Percentiles rank a stretch among this genome's conserved stretches.
Conservation (phyloP, 2,797 vertebrate genomes). For the Lepidocolaptes lacrymiger region DNA sequence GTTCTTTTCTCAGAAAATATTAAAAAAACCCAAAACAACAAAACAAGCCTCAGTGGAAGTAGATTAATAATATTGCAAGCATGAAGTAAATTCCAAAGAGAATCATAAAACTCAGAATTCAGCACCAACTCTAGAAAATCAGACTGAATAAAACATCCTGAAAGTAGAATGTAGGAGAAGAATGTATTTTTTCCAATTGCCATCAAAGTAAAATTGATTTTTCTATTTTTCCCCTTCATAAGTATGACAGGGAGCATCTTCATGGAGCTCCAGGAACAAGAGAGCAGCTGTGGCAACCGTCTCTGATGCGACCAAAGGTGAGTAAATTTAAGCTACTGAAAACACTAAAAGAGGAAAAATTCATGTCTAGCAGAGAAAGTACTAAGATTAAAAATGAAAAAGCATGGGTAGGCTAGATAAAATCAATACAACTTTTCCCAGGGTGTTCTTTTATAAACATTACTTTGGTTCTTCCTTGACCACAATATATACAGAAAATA, state of each 20-base stretch:
- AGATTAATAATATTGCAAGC: not conserved
- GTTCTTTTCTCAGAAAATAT: not conserved
- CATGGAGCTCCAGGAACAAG: not conserved
- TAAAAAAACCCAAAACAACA: not conserved
- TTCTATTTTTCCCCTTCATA: not conserved
- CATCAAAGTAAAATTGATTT: conserved; percentile 21
- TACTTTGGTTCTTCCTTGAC: conserved; percentile 44
- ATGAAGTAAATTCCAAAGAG: not conserved
- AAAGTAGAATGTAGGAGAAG: not conserved
- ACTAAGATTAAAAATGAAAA: conserved; percentile 57
- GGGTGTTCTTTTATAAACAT: conserved; percentile 57
- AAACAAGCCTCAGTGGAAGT: not conserved
- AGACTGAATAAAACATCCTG: not conserved
- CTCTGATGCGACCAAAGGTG: not conserved
- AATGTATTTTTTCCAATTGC: not conserved
- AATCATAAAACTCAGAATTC: not conserved
- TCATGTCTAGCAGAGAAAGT: conserved; percentile 16
- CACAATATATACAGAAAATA: conserved; percentile 53
- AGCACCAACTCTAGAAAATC: not conserved
- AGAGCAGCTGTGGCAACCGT: not conserved
- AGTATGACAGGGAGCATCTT: not conserved
- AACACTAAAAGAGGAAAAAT: conserved; percentile 54
- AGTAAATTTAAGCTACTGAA: conserved; percentile 39
- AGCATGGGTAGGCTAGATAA: conserved; percentile 34
- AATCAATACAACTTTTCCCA: conserved; percentile 58